Evolutionary conservation across 2,113 vertebrate genomes (phyloP), one percentile per base, ranked within the genome.

Genomic region (Lota lota): DNA sequence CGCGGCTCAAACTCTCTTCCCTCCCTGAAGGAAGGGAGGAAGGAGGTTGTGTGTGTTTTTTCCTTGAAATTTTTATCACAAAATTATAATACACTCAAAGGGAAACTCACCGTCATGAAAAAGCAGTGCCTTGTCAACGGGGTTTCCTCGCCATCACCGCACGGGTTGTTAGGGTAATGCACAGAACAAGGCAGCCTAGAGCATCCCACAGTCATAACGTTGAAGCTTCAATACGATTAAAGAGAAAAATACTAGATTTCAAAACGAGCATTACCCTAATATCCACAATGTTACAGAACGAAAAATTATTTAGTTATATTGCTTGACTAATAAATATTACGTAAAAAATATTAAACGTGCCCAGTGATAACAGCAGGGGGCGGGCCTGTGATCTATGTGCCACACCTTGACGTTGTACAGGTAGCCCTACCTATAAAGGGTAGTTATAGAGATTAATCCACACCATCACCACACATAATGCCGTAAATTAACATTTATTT

Each of bases 21-120:
- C 94, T 94, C 95, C 95, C 95, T 92, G 93, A 94, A 95, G 95
- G 91, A 92, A 90, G 88, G 88, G 93, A 94, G 94, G 95, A 96
- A 96, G 94, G 94, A 95, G 94, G 92, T 89, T 93, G 94, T 94
- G 94, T 94, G 94, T 91, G 94, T 93, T 95, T 94, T 95, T 96
- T 96, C 53, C n/a, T 96, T 96, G 95, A 97, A 97, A 98, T 95
- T 98, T 98, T 99, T 99, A 99, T 98, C 96, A 96, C 96, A 97
- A 99, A 99, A 99, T 99, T 97, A 98, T 97, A 97, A 98, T 97
- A 97, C 97, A 98, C 95, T 98, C 95, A 96, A 97, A 98, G 95
- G 95, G 96, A 97, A 98, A 98, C 96, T 98, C 95, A 98, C 95
- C 95, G 96, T 98, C 97, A 98, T 98, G 96, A 98, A 97, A 98